phyloP scores from a whole-genome alignment of 2,888 invertebrate species.

The Acleris cristana region DNA sequence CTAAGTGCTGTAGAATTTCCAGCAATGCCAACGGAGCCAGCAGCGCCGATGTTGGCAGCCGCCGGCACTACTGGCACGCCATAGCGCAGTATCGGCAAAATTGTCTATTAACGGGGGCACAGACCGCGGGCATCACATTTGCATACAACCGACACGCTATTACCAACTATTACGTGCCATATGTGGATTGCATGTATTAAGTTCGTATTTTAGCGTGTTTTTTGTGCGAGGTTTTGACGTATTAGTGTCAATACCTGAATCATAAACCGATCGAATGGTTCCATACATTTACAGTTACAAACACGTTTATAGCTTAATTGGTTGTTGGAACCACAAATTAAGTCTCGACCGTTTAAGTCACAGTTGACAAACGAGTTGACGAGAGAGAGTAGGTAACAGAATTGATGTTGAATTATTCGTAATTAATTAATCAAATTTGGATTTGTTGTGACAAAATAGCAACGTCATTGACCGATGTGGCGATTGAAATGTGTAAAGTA shows the following conservation, averaged over 20 bases:
- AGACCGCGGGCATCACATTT: conserved; percentile 45
- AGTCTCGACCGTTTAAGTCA: conserved; percentile 25
- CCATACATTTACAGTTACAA: conserved; percentile 27
- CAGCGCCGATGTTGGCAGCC: neutral
- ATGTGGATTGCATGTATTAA: conserved; percentile 29
- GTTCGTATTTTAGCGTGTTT: conserved; percentile 14
- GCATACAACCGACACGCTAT: conserved; percentile 44
- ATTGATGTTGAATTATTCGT: neutral
- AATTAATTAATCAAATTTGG: too few species aligned
- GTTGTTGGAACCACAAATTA: conserved; percentile 19
- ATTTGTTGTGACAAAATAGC: too few species aligned
- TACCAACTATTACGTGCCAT: conserved; percentile 39
- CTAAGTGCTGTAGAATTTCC: neutral
- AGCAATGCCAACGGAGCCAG: conserved; percentile 5
- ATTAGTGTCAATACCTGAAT: conserved; percentile 15
- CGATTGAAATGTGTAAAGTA: conserved; percentile 42
- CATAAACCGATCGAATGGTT: conserved; percentile 26
- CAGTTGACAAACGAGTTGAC: conserved; percentile 34
- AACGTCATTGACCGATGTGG: neutral
- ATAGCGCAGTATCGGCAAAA: conserved; percentile 35
- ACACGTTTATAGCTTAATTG: conserved; percentile 26
- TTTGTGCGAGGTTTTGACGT: neutral
- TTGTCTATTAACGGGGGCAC: conserved; percentile 39
- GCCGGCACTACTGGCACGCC: conserved; percentile 22
- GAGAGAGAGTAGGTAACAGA: conserved; percentile 13